Conservation (phyloP, 2,888 invertebrate species). For the Morpho helenor region DNA sequence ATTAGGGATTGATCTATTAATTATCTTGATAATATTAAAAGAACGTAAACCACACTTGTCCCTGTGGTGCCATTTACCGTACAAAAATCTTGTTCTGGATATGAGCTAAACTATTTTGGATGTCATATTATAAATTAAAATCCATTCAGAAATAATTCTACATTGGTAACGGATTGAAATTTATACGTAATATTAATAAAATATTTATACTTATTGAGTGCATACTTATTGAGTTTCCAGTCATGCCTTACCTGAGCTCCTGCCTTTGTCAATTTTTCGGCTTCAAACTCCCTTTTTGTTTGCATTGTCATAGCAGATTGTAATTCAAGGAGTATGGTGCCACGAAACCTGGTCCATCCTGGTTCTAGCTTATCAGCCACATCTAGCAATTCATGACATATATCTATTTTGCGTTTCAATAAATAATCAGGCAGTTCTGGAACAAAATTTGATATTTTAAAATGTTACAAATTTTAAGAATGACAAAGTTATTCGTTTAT, state of each 20-base stretch:
- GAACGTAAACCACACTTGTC: too few species aligned
- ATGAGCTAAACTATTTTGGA: too few species aligned
- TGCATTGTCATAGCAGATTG: conserved; percentile 81
- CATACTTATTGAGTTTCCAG: background rate
- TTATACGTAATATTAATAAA: too few species aligned
- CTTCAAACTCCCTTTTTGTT: conserved; percentile 74
- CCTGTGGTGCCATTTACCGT: too few species aligned
- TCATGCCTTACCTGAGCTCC: conserved; percentile 67
- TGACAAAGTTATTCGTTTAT: too few species aligned
- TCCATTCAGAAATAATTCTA: too few species aligned
- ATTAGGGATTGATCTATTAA: too few species aligned
- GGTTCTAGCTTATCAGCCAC: conserved; percentile 82
- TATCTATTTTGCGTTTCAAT: conserved; percentile 79
- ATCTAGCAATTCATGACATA: conserved; percentile 83
- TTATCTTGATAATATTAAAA: too few species aligned
- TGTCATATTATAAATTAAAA: too few species aligned
- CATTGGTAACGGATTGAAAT: too few species aligned
- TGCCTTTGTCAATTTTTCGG: conserved; percentile 72
- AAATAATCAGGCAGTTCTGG: conserved; percentile 78
- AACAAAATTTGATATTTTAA: conserved; percentile 20
- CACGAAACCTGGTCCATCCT: conserved; percentile 82
- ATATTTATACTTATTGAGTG: too few species aligned
- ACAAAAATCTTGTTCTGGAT: too few species aligned
- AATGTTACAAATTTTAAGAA: background rate
- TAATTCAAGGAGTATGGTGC: conserved; percentile 81